Conservation (phyloP, 2,797 vertebrate species). For the Streptopelia turtur region DNA sequence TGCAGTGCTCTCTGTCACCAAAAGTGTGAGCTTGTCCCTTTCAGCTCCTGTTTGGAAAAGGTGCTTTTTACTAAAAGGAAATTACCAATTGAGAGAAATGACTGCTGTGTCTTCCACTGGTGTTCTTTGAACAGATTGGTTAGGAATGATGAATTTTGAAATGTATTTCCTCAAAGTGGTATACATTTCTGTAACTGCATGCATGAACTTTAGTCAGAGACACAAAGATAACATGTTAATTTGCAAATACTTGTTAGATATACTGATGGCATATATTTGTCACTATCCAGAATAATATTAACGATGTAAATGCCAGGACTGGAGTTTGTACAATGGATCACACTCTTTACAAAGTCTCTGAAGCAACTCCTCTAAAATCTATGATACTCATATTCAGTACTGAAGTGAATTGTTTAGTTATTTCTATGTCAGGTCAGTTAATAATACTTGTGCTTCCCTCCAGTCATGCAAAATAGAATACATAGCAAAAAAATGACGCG, state of each 20-base stretch:
- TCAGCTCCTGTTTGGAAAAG: background rate
- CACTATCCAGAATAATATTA: background rate
- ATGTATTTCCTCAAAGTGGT: background rate
- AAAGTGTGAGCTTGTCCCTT: background rate
- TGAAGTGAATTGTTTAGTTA: background rate
- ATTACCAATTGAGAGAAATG: background rate
- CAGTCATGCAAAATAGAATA: background rate
- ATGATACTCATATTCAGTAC: background rate
- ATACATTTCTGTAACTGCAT: background rate
- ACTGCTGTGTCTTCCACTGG: background rate
- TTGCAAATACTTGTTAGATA: background rate
- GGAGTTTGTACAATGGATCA: background rate
- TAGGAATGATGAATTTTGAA: background rate
- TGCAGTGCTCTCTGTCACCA: background rate
- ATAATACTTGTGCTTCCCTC: background rate
- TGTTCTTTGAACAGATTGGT: background rate
- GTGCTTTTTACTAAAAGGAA: background rate
- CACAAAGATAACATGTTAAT: background rate
- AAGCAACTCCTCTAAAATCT: background rate
- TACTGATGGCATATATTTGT: background rate
- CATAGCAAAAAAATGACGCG: fast-evolving
- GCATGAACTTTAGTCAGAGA: background rate
- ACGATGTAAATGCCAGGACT: background rate
- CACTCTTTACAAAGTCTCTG: background rate
- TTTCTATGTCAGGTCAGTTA: background rate